Evolutionary conservation across 2,797 vertebrate species (phyloP), one percentile per base, ranked within the genome.

Genomic region (Protosalanx chinensis): DNA sequence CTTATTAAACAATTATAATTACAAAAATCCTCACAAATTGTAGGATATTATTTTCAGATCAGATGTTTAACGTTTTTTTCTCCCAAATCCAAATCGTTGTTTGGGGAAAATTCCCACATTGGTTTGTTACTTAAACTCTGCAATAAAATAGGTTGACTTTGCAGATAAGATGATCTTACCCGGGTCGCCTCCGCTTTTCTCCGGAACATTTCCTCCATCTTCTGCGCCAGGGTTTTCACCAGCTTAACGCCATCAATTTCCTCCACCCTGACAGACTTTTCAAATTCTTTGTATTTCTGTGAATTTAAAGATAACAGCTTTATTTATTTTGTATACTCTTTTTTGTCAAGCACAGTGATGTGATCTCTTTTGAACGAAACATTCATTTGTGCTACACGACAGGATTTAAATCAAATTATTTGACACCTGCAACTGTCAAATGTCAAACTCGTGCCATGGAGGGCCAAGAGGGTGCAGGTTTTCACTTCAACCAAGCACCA

Each of bases 141-240:
- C 51, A n/a, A 53, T 53, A 41, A 41, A 41, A 41, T 10, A 2
- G 8, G 10, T 10, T 41, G 37, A 41, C 37, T 41, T 41, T 41
- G 37, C 37, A 35, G 6, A 68, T 6, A 30, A 1, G 29, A 35
- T 23, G 68, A 89, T 27, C 96, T 80, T 88, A 99, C 97, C 92
- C 94, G 88, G 3, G 97, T 95, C 0, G 97, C 97, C 77, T 97
- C 96, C 2, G 94, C 91, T 84, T 99, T 99, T 80, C 92, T 98
- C 80, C 94, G 93, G 87, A 99, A 98, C 93, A 98, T 96, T 85
- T 97, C 96, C 75, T 97, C 97, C 96, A 99, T 97, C 86, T 93
- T 96, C 87, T 96, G 93, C 5, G 97, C 95, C 87, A 99, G 81
- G 80, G 95, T 96, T 82, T 96, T 98, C 77, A 98, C 97, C 80